A percentile compares a stretch with the other conserved stretches of the same genome.
phyloP scores from a whole-genome alignment of 2,113 vertebrate species.

The Pithys albifrons region DNA sequence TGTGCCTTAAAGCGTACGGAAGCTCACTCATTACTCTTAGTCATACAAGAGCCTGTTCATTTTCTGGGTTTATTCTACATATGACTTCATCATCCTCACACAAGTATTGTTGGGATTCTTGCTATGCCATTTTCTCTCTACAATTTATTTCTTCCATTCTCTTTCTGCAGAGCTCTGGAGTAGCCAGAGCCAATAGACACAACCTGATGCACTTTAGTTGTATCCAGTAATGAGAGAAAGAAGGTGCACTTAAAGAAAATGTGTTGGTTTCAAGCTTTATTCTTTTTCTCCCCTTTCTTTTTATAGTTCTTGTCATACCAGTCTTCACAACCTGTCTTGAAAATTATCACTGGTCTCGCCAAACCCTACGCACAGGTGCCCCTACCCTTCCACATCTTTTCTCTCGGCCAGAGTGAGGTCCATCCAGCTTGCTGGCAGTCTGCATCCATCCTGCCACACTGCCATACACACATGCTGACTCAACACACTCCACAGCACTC shows the following conservation, averaged over 20 bases:
- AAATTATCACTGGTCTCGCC: background rate
- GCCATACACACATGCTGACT: background rate
- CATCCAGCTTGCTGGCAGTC: background rate
- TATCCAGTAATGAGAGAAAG: background rate
- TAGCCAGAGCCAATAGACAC: background rate
- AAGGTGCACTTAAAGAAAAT: background rate
- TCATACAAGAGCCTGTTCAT: background rate
- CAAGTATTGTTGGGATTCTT: background rate
- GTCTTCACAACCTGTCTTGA: background rate
- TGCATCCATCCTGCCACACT: background rate
- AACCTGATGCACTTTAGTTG: background rate
- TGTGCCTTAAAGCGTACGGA: background rate
- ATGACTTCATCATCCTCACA: background rate
- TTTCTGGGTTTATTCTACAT: slow-evolving; percentile 9
- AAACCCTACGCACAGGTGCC: background rate
- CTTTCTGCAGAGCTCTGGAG: background rate
- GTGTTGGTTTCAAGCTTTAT: background rate
- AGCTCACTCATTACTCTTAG: slow-evolving; percentile 2
- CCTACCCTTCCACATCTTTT: background rate
- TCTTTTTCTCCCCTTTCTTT: background rate
- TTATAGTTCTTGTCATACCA: background rate
- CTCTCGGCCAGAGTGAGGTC: background rate
- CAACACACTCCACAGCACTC: background rate
- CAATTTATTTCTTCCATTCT: background rate
- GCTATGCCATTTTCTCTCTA: background rate